phyloP scores from a whole-genome alignment of 2,113 vertebrate genomes.

The Tenrec ecaudatus region DNA sequence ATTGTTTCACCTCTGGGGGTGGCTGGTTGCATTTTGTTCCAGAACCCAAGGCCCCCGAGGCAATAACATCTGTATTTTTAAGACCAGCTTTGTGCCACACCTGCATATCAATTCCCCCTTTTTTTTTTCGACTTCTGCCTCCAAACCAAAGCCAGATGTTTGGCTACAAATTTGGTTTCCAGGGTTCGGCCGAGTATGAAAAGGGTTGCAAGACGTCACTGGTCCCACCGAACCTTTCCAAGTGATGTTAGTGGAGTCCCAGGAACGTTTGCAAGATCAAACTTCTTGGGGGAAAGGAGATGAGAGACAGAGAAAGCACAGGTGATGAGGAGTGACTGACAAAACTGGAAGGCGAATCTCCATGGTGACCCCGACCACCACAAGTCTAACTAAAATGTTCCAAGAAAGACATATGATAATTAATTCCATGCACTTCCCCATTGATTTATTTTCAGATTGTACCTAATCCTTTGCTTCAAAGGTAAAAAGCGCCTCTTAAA shows the following conservation, averaged over 20 bases:
- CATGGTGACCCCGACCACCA: not conserved
- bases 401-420: slow-evolving; percentile 24
- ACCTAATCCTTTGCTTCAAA: slow-evolving; percentile 49
- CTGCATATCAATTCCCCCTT: slow-evolving; percentile 74
- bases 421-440: not conserved
- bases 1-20: slow-evolving; percentile 70
- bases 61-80: slow-evolving; percentile 81
- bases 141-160: slow-evolving; percentile 79
- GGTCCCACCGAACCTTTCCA: slow-evolving; percentile 32
- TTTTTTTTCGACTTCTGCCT: slow-evolving; percentile 67
- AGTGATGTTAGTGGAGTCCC: slow-evolving; percentile 66
- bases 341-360: slow-evolving; percentile 15
- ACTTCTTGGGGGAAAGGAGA: slow-evolving; percentile 51
- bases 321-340: slow-evolving; percentile 9
- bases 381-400: slow-evolving; percentile 6
- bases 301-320: slow-evolving; percentile 31
- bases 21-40: slow-evolving; percentile 46
- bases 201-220: slow-evolving; percentile 1
- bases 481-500: not conserved
- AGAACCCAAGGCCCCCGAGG: slow-evolving; percentile 64
- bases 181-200: slow-evolving; percentile 28
- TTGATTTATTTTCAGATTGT: slow-evolving; percentile 44
- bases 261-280: slow-evolving; percentile 55
- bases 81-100: slow-evolving; percentile 78
- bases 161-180: slow-evolving; percentile 68